These are phyloP conservation scores for Orchestes rusci DNA, from an alignment of 2,888 invertebrate genomes.

Conservation along the genomic window DNA sequence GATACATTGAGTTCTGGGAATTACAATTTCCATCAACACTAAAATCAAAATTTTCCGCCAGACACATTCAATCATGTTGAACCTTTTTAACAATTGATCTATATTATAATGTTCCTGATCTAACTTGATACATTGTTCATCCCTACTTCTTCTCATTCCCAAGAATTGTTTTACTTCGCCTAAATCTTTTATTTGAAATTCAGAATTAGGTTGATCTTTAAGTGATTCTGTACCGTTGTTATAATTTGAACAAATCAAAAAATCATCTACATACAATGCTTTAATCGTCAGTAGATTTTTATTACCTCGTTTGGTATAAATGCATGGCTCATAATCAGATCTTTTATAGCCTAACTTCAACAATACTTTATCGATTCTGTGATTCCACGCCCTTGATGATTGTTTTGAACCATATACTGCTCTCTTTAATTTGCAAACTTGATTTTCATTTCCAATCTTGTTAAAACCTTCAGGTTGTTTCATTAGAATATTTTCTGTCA, in stretches of 20 bases:
- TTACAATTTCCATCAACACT: not conserved
- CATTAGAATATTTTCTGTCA: slow-evolving; percentile 28
- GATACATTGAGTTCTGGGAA: not conserved
- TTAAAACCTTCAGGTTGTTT: slow-evolving; percentile 24
- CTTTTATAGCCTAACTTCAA: slow-evolving; percentile 20
- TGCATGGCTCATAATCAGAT: slow-evolving; percentile 24
- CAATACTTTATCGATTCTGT: slow-evolving; percentile 19
- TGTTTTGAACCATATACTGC: slow-evolving; percentile 28
- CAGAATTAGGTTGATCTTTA: too few relatives aligned
- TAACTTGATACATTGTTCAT: slow-evolving; percentile 6
- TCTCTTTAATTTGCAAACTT: slow-evolving; percentile 21
- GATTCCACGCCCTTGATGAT: slow-evolving; percentile 22
- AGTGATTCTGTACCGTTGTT: slow-evolving; percentile 12
- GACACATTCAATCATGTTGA: slow-evolving; percentile 5
- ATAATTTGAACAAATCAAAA: slow-evolving; percentile 28
- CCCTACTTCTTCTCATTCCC: slow-evolving; percentile 16
- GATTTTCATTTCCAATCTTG: slow-evolving; percentile 7
- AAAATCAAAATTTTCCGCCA: not conserved
- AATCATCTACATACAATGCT: slow-evolving; percentile 28
- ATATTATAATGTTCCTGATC: slow-evolving; percentile 21
- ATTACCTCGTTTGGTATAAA: slow-evolving; percentile 20
- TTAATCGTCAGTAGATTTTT: not conserved
- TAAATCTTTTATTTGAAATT: slow-evolving; percentile 21
- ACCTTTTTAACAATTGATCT: slow-evolving; percentile 8
- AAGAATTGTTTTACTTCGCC: slow-evolving; percentile 19